Evolutionary conservation across 2,888 invertebrate species (phyloP), one percentile per base, ranked within the genome.

Genomic region (Crematogaster levior): DNA sequence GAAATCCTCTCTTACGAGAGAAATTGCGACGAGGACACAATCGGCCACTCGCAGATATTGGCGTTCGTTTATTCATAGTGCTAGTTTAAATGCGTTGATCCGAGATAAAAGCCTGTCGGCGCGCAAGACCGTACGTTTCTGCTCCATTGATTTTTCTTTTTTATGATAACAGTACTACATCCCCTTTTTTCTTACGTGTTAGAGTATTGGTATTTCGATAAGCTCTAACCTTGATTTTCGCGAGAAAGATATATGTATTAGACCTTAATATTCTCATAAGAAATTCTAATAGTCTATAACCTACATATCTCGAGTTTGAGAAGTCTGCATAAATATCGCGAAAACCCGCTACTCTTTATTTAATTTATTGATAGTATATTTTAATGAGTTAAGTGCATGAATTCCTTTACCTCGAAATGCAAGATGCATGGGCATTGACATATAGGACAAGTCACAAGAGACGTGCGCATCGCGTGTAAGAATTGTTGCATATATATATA

Each of bases 71-170:
- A 77, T 77, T 82, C 72, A 73, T 37, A 15, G 48, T 18, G 43
- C 6, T 48, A 27, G 48, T 61, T 68, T 70, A 82, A 82, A 84
- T 70, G 63, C 46, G 27, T 40, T 48, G 72, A 84, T 84, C 21
- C 46, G 37, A 43, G 51, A 68, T 75, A 56, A 61, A 82, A 70
- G 70, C 46, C 21, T 51, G 65, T 18, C 37, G 27, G 27, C 2
- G 24, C 48, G 34, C 68, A 9, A 21, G 37, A 9, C 15, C 12
- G 46, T 60, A 9, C n/a, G 6, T 53, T 60, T 60, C 48, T 53
- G 12, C 53, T 43, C 21, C 40, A 9, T 9, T 70, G 7, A 27
- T 6, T 70, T 73, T 63, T 63, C 15, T 63, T 80, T 53, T 53
- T 74, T 56, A 24, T 30, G 30, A 37, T 34, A 63, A 63, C 3